Evolutionary conservation across 1,140 invertebrate genomes (phyloP).

Genomic region (Chrysomallon squamiferum): DNA sequence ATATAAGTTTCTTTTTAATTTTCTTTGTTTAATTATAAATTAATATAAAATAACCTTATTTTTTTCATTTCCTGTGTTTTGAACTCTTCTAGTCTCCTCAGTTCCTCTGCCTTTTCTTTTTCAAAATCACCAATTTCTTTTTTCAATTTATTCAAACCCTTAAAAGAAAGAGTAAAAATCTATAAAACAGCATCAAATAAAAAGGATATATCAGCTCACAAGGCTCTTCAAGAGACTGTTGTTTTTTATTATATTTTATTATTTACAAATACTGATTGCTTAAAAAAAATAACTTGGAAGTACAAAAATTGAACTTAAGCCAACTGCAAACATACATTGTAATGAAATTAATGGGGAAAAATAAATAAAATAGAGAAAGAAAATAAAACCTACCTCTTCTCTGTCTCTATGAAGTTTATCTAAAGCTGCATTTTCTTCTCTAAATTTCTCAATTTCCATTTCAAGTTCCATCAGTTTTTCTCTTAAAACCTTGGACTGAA

Average conservation of each 20-base stretch:
- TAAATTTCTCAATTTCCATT: constrained; percentile 60
- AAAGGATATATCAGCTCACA: not conserved
- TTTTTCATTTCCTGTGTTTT: constrained; percentile 62
- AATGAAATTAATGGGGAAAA: no score
- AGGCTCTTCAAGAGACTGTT: not conserved
- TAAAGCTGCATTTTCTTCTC: constrained; percentile 57
- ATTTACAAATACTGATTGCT: no score
- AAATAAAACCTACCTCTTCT: constrained; percentile 48
- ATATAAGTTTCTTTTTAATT: no score
- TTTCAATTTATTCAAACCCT: constrained; percentile 56
- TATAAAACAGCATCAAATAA: not conserved
- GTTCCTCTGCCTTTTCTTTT: constrained; percentile 57
- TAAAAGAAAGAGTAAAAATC: constrained; percentile 14
- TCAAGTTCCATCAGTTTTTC: constrained; percentile 61
- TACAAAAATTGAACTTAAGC: no score
- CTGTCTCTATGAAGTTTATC: constrained; percentile 55
- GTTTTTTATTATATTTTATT: not conserved
- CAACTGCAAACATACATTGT: no score
- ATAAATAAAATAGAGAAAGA: not conserved
- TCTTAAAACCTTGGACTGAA: constrained; percentile 56
- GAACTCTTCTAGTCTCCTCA: constrained; percentile 58
- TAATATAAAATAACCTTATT: constrained; percentile 59
- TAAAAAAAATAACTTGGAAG: no score
- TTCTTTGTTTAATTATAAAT: no score
- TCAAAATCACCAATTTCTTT: constrained; percentile 62